Conservation (phyloP, 2,797 vertebrate genomes). For the Rhabdomys pumilio region DNA sequence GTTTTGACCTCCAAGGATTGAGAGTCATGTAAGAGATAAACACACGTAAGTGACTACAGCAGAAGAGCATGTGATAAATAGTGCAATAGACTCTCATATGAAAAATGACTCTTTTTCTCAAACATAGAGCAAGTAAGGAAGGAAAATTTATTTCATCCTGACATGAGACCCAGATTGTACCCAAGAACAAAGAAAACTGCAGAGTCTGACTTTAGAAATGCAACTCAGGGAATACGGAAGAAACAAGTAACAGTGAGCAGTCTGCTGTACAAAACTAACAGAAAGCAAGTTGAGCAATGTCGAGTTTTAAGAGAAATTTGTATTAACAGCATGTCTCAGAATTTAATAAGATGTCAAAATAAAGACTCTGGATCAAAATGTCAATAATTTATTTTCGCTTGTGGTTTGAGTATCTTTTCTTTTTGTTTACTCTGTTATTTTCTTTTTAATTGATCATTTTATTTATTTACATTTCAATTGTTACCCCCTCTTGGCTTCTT, state of each 20-base stretch:
- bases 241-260: conserved; percentile 30
- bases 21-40: conserved; percentile 67
- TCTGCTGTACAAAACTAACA: conserved; percentile 62
- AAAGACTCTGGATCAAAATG: background rate
- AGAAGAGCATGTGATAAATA: conserved; percentile 67
- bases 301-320: conserved; percentile 19
- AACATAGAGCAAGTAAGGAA: conserved; percentile 71
- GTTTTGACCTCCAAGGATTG: conserved; percentile 47
- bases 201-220: conserved; percentile 59
- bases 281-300: background rate
- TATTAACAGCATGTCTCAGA: background rate
- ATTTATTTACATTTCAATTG: background rate
- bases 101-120: conserved; percentile 73
- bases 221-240: conserved; percentile 62
- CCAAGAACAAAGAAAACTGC: conserved; percentile 72
- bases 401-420: background rate
- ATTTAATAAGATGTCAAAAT: conserved; percentile 19
- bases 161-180: conserved; percentile 50
- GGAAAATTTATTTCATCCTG: conserved; percentile 74
- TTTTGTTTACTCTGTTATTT: background rate
- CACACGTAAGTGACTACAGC: conserved; percentile 68
- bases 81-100: conserved; percentile 49
- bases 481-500: background rate
- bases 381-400: background rate
- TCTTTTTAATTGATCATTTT: background rate